A percentile compares a stretch with the other conserved stretches of the same genome.
Conservation (phyloP, 2,797 vertebrate species). For the Pangasius sanitwongsei region DNA sequence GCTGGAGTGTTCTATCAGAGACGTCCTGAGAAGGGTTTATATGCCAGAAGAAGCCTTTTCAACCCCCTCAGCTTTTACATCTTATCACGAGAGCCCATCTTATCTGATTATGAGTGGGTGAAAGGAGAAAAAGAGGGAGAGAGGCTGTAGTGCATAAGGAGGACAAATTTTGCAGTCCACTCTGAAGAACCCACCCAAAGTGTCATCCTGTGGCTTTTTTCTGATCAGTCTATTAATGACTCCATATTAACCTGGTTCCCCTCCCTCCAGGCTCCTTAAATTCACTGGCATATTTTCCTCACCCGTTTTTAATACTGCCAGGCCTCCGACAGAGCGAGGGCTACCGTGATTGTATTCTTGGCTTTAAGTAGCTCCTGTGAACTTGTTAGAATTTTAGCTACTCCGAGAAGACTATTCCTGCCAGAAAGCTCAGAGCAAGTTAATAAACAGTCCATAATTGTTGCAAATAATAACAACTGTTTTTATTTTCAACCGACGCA, state of each 20-base stretch:
- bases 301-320: conserved; percentile 28
- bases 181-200: conserved; percentile 14
- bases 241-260: conserved; percentile 60
- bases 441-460: neutral
- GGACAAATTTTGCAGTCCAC: conserved; percentile 60
- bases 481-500: neutral
- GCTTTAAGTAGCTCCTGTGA: conserved; percentile 7
- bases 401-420: neutral
- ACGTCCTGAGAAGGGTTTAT: conserved; percentile 21
- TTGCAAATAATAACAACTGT: conserved; percentile 13
- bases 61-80: conserved; percentile 12
- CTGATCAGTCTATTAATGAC: conserved; percentile 50
- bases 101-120: conserved; percentile 42
- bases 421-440: conserved; percentile 12
- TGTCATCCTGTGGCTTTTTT: conserved; percentile 28
- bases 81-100: conserved; percentile 22
- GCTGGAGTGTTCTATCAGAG: conserved; percentile 9
- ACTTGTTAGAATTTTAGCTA: neutral
- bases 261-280: conserved; percentile 42
- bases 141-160: conserved; percentile 28
- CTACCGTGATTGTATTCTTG: conserved; percentile 22
- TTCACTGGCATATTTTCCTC: conserved; percentile 24
- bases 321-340: conserved; percentile 12
- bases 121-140: neutral
- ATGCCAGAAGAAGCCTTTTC: conserved; percentile 38